These are phyloP conservation scores for Polydrusus pterygomalis DNA, from an alignment of 2,888 invertebrate genomes.

Conservation along the genomic window DNA sequence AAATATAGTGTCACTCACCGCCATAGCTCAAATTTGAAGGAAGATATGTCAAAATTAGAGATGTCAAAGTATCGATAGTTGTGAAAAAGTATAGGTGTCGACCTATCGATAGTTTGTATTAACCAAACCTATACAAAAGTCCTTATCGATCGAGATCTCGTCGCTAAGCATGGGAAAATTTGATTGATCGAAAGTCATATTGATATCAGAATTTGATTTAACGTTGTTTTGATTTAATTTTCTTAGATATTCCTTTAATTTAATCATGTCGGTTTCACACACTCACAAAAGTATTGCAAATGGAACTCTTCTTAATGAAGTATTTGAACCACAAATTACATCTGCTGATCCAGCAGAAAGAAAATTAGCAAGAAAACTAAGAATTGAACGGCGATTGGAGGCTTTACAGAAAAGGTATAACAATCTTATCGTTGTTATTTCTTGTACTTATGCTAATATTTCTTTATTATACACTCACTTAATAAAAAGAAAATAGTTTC, in stretches of 20 bases:
- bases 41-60: conserved; percentile 47
- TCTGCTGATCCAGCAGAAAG: conserved; percentile 81
- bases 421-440: too few species aligned
- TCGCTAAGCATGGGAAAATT: conserved; percentile 39
- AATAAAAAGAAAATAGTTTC: too few species aligned
- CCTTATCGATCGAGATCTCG: conserved; percentile 7
- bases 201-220: neutral
- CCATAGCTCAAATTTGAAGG: conserved; percentile 66
- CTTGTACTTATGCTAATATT: too few species aligned
- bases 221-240: neutral
- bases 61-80: too few species aligned
- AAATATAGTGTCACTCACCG: conserved; percentile 66
- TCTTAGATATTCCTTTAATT: neutral
- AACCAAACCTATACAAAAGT: too few species aligned
- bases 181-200: conserved; percentile 27
- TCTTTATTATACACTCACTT: too few species aligned
- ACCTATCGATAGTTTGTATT: too few species aligned
- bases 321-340: conserved; percentile 68
- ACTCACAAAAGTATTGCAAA: conserved; percentile 10
- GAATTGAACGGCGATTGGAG: conserved; percentile 79
- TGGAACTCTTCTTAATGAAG: conserved; percentile 23
- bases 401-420: conserved; percentile 75
- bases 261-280: neutral
- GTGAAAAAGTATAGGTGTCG: too few species aligned
- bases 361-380: conserved; percentile 80